Evolutionary conservation across 2,888 invertebrate genomes (phyloP).

Genomic region (Eucriotettix oculatus): DNA sequence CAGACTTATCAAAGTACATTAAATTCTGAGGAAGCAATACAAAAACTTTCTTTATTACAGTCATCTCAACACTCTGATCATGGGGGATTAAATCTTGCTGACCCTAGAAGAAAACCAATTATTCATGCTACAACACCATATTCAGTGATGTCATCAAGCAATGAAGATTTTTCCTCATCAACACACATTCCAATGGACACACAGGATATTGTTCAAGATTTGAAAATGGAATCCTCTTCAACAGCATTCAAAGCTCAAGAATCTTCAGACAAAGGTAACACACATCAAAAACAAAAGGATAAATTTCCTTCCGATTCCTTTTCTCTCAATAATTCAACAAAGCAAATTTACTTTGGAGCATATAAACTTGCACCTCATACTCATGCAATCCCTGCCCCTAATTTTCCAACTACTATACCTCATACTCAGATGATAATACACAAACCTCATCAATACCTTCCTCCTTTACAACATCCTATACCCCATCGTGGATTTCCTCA

Average conservation of each 20-base stretch:
- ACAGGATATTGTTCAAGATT: background rate
- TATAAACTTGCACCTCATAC: too few species aligned
- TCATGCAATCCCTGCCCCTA: background rate
- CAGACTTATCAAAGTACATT: background rate
- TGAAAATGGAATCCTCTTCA: background rate
- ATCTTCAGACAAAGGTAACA: background rate
- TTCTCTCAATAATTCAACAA: too few species aligned
- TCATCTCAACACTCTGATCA: background rate
- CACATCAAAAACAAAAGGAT: background rate
- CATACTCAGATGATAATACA: conserved; percentile 8
- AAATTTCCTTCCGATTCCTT: background rate
- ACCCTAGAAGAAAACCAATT: conserved; percentile 3
- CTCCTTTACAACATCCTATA: conserved; percentile 6
- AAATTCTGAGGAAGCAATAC: background rate
- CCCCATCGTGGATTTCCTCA: conserved; percentile 3
- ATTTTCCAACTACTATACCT: background rate
- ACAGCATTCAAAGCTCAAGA: background rate
- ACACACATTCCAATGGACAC: background rate
- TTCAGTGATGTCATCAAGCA: background rate
- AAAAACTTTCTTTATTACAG: background rate
- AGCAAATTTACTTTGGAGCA: too few species aligned
- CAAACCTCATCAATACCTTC: conserved; percentile 12
- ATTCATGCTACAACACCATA: conserved; percentile 3
- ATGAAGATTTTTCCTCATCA: background rate
- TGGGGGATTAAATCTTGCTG: background rate